Percentiles rank a stretch among this genome's conserved stretches.
Conservation (phyloP, 1,140 invertebrate species). For the Babylonia areolata region DNA sequence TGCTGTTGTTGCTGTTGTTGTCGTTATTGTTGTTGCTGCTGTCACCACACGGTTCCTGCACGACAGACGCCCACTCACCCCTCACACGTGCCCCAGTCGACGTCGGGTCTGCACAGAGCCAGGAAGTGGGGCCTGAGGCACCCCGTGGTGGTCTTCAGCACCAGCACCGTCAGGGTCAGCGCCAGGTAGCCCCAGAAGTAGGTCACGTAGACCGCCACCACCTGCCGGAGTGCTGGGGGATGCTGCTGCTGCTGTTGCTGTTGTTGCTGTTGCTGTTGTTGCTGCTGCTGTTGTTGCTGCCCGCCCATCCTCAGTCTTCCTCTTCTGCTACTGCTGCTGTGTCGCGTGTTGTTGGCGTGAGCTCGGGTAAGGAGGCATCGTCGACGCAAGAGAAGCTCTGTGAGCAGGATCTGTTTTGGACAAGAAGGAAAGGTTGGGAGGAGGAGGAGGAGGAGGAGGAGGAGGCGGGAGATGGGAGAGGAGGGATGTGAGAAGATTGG, state of each 20-base stretch:
- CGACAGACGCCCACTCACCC: slow-evolving; percentile 12
- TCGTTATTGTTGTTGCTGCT: too few species aligned
- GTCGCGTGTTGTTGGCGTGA: neutral
- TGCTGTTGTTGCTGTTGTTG: too few species aligned
- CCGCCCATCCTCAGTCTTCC: neutral
- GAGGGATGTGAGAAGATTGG: too few species aligned
- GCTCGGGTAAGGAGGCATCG: too few species aligned
- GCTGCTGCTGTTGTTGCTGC: neutral
- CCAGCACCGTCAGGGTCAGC: neutral
- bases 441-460: too few species aligned
- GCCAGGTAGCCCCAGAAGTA: slow-evolving; percentile 18
- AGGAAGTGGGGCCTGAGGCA: slow-evolving; percentile 19
- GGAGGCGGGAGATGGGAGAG: too few species aligned
- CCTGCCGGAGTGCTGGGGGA: too few species aligned
- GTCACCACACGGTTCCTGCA: too few species aligned
- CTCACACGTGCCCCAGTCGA: neutral
- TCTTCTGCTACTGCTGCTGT: neutral
- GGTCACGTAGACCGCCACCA: neutral
- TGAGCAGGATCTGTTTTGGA: too few species aligned
- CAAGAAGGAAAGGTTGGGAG: too few species aligned
- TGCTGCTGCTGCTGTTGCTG: neutral
- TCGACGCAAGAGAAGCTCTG: too few species aligned
- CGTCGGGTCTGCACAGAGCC: neutral
- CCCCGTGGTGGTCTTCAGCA: slow-evolving; percentile 26
- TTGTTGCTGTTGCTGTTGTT: neutral